Evolutionary conservation across 2,113 vertebrate genomes (phyloP), one percentile per base, ranked within the genome.

Genomic region (Pluvianellus socialis): DNA sequence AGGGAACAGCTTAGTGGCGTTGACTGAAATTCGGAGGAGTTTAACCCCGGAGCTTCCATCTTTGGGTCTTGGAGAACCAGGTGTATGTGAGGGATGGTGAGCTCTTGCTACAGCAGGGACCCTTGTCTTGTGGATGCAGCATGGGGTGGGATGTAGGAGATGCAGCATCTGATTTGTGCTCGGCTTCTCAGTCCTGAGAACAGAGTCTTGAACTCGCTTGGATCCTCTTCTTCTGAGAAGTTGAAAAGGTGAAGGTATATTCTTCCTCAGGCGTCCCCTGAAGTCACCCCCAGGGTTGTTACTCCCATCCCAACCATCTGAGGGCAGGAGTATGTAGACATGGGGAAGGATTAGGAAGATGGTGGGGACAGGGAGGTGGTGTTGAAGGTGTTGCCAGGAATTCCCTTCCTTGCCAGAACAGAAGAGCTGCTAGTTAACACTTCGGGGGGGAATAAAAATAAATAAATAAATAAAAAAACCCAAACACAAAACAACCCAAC

Each of bases 61-160:
- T 90, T 44, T 71, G 81, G 42, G 38, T 40, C 52, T 70, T 85
- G 82, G 55, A 62, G 76, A 77, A 15, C 23, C 40, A 73, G 45
- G 49, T 62, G 18, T 15, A 0, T 3, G 22, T 56, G 71, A 88
- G 45, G 66, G 21, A 12, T 62, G 45, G 19, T 0, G 4, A 75
- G 49, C 44, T 88, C 30, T 21, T 86, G 79, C 56, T 45, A 7
- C 18, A 65, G 67, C 44, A 50, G 28, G 13, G 22, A 38, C 1
- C 7, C 38, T 12, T 21, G 47, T 52, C 30, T n/a, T 30, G n/a
- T 27, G 59, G 72, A 26, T 33, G 16, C 40, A 35, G 45, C 27
- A 2, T 42, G 32, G 65, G 14, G 6, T 59, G n/a, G 40, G 52
- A 15, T 27, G 49, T 9, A 55, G 44, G 77, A 72, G 23, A 23